Evolutionary conservation across 2,113 vertebrate species (phyloP), one percentile per base, ranked within the genome.

Genomic region (Myrmophylax atrothorax): DNA sequence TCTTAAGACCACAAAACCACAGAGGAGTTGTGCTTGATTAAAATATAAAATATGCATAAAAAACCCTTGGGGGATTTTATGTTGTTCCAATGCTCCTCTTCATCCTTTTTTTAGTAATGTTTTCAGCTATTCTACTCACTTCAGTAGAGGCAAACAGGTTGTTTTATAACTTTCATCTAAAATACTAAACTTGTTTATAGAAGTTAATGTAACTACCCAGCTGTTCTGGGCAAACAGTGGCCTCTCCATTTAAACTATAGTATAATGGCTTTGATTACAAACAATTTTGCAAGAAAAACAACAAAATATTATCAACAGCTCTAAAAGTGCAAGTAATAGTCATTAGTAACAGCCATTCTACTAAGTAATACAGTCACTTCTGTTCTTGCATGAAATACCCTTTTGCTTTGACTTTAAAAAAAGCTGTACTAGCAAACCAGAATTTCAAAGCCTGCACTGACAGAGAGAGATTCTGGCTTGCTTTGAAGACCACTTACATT

Each of bases 131-230:
- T 84, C 62, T 84, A 26, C 53, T 64, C 63, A 67, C 6, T 79
- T 72, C 29, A 14, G 47, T 18, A 74, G 74, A 89, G 35, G 50
- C 56, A 91, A 95, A 91, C 42, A 90, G 24, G 89, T 62, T 92
- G 80, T 50, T 90, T 96, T 96, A 44, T 67, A 90, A 93, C 68
- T 94, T 95, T 60, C 26, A 68, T 82, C 56, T 66, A 84, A 94
- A 96, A 90, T 83, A 91, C 94, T 96, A 86, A 81, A 68, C 29
- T 81, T 88, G 77, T 94, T 93, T 86, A 80, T 80, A 94, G 90
- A 81, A 89, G 75, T n/a, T 81, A 94, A 94, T 85, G 42, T 78
- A 94, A 84, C 9, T 18, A 69, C 29, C 56, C 60, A 73, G 68
- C 67, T 81, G 75, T 40, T 94, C 47, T 56, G 56, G 56, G 76